Evolutionary conservation across 2,888 invertebrate genomes (phyloP).

Genomic region (Synergus umbraculus): DNA sequence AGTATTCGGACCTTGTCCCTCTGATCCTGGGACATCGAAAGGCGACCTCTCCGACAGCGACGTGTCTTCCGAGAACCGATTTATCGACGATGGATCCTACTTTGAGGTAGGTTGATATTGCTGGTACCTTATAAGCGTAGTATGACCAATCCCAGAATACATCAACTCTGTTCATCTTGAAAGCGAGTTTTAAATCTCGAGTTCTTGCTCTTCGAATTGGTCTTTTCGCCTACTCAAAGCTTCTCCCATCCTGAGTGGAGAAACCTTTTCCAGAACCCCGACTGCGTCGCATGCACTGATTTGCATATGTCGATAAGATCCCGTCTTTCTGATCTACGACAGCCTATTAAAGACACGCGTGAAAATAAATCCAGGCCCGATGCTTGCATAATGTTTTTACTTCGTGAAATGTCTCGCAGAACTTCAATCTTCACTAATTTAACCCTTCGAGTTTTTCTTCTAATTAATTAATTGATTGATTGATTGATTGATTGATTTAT

Average conservation of each 20-base stretch:
- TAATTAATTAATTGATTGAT: neutral
- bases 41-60: conserved; percentile 72
- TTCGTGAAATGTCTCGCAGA: neutral
- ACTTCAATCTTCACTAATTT: neutral
- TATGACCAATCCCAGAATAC: neutral
- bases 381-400: conserved; percentile 14
- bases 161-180: neutral
- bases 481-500: no score
- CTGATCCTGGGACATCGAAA: conserved; percentile 52
- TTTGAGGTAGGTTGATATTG: conserved; percentile 71
- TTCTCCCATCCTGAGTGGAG: neutral
- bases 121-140: neutral
- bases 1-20: conserved; percentile 47
- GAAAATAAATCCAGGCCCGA: neutral
- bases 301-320: conserved; percentile 34
- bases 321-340: neutral
- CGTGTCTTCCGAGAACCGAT: conserved; percentile 70
- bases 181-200: neutral
- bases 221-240: neutral
- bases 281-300: conserved; percentile 34
- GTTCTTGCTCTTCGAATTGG: neutral
- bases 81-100: conserved; percentile 75
- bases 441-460: neutral
- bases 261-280: conserved; percentile 23
- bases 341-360: conserved; percentile 23